phyloP scores from a whole-genome alignment of 30 jellyfish, hydroid and myxozoan genomes.

The Hydra vulgaris region DNA sequence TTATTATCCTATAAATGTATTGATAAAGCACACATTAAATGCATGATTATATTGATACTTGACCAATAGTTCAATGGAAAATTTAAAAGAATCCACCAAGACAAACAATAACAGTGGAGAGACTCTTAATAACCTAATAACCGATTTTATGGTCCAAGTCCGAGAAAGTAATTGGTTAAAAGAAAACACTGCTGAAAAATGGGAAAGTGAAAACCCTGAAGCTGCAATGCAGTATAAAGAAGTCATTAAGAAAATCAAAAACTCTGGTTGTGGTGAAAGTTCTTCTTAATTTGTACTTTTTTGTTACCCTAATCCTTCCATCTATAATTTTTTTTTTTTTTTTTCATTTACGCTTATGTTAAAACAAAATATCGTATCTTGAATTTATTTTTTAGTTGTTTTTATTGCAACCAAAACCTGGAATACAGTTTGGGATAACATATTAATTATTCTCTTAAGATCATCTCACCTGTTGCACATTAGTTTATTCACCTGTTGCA shows the following conservation, averaged over 20 bases:
- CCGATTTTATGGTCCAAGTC: slow-evolving; percentile 30
- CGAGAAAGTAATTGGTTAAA: slow-evolving; percentile 47
- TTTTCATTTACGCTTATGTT: too few species aligned
- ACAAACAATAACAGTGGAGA: not conserved
- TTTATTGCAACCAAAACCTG: too few species aligned
- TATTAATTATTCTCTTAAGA: too few species aligned
- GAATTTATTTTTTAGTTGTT: too few species aligned
- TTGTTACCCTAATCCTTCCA: not conserved
- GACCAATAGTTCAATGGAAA: not conserved
- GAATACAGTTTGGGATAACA: too few species aligned
- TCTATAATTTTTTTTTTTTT: too few species aligned
- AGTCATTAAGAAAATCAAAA: not conserved
- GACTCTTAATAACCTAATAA: slow-evolving; percentile 36
- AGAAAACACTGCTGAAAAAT: slow-evolving; percentile 67
- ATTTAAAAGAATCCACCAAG: not conserved
- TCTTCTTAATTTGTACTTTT: not conserved
- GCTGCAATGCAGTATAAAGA: slow-evolving; percentile 39
- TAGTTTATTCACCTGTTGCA: too few species aligned
- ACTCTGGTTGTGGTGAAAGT: not conserved
- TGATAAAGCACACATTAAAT: too few species aligned
- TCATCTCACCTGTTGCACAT: too few species aligned
- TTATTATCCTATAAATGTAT: too few species aligned
- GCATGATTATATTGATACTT: too few species aligned
- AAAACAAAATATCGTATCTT: too few species aligned
- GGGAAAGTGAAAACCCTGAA: slow-evolving; percentile 66